Base-by-base conservation (phyloP, 2,888 invertebrate genomes). In the Heliconius hortense region DNA sequence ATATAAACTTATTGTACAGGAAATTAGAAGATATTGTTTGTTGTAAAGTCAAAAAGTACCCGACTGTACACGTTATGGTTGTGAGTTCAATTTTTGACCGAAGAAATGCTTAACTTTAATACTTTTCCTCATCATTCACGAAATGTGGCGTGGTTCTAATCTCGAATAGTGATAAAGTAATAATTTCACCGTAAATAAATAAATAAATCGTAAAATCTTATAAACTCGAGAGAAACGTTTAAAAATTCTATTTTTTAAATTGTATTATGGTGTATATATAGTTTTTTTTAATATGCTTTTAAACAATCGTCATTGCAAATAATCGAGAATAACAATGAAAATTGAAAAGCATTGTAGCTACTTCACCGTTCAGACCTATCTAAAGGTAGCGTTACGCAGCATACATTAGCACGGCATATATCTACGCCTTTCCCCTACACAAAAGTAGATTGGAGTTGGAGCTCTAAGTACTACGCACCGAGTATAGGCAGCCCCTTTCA, bases 401-500 rank as follows among this genome's bases (percentile, higher is more conserved):
- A 28, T 48, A 53, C 53, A 69, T n/a, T 69, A n/a, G 13, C 31
- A 53, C 13, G 28, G 31, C 21, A 31, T 56, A 69, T 69, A 13
- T 69, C 28, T 31, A 56, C 28, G 13, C 28, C 28, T 43, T 35
- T 4, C 21, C 48, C 68, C 68, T n/a, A 28, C 48, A n/a, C 21
- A 21, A 69, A 26, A 28, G 68, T 69, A 53, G 48, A 66, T 66
- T 39, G 64, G 64, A 66, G 39, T 66, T 39, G 64, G 64, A 66
- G 39, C 39, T 66, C 35, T 35, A 39, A 66, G 64, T 24, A 66
- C 35, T 66, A 66, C 35, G 53, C 53, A 68, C 21, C 18, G 28
- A 28, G 53, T 43, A 68, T 28, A n/a, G 53, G 48, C 48, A 56
- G 28, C 68, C 53, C 68, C 21, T 68, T 43, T 26, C 28, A n/a